Percentiles rank a stretch among this genome's conserved stretches.
These are phyloP conservation scores for Drosophila leontia DNA, from an alignment of 1,140 invertebrate species.

Conservation along the genomic window DNA sequence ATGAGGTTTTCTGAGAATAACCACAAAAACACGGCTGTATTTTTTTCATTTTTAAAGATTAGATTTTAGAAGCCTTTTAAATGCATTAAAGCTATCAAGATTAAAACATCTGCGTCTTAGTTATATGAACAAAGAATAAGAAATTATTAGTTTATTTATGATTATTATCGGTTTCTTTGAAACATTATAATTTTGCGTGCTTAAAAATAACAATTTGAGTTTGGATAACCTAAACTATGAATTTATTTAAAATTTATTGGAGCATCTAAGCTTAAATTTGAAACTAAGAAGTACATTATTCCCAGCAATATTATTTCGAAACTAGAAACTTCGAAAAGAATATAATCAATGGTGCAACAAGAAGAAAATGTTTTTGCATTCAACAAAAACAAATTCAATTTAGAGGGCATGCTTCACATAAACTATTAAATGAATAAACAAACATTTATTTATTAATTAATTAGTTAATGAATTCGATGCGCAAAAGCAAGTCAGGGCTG, in stretches of 20 bases:
- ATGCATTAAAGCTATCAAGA: background rate
- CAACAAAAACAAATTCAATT: conserved; percentile 10
- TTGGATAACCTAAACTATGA: background rate
- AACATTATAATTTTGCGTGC: background rate
- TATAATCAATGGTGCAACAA: background rate
- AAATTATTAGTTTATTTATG: background rate
- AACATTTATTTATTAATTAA: conserved; percentile 24
- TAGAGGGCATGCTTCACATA: conserved; percentile 37
- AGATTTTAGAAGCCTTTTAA: background rate
- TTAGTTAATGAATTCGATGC: conserved; percentile 45
- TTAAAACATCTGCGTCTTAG: background rate
- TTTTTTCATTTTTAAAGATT: background rate
- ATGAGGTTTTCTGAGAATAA: background rate
- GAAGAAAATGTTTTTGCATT: background rate
- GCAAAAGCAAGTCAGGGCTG: conserved; percentile 39
- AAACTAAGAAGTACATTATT: background rate
- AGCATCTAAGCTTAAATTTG: background rate
- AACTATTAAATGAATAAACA: conserved; percentile 10
- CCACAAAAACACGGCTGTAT: background rate
- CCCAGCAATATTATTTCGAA: background rate
- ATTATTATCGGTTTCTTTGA: background rate
- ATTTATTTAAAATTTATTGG: background rate
- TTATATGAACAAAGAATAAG: background rate
- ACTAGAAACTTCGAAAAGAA: background rate
- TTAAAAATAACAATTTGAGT: too few relatives aligned